Evolutionary conservation across 2,797 vertebrate genomes (phyloP), one percentile per base, ranked within the genome.

Genomic region (Tiaroga cobitis): DNA sequence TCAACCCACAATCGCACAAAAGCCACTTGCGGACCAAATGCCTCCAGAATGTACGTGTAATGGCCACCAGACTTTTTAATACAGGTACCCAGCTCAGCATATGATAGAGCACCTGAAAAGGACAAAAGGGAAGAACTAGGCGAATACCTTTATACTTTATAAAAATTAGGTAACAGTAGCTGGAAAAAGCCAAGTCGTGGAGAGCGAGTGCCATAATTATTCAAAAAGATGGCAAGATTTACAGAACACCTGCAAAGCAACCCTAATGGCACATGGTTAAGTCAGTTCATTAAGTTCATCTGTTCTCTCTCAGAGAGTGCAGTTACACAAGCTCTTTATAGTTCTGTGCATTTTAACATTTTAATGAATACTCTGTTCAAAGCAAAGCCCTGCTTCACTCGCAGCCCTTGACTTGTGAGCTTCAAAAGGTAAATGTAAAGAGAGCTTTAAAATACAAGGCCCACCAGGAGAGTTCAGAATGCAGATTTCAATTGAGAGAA

Each of bases 41-140:
- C 96, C 92, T 99, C 98, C 92, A 98, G 88, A 87, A 99, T 95
- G 10, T 99, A 99, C 0, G 95, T 98, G 77, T 99, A 99, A 90
- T 99, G 98, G 56, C 98, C 98, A 2, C 98, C 98, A 76, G 98
- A 99, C 91, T 99, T 99, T 93, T 96, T 97, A 86, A 99, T 98
- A 87, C 95, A 97, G 0, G 98, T 99, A 83, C 98, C 98, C 88
- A 99, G 89, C 84, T 99, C 98, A 80, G 98, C 98, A 41, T 99
- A 99, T 86, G 93, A 97, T 87, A 99, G 93, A 56, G 98, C 98
- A 92, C 98, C 98, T 99, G 32, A 69, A 24, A 77, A 7, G 63
- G 21, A 84, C 11, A 65, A 61, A 61, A 46, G 16, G 16, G 32
- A 56, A 76, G 16, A 76, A 80, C 43, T 49, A 46, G 39, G 19